phyloP scores from a whole-genome alignment of 2,797 vertebrate genomes.

The Ctenosaura bakeri region DNA sequence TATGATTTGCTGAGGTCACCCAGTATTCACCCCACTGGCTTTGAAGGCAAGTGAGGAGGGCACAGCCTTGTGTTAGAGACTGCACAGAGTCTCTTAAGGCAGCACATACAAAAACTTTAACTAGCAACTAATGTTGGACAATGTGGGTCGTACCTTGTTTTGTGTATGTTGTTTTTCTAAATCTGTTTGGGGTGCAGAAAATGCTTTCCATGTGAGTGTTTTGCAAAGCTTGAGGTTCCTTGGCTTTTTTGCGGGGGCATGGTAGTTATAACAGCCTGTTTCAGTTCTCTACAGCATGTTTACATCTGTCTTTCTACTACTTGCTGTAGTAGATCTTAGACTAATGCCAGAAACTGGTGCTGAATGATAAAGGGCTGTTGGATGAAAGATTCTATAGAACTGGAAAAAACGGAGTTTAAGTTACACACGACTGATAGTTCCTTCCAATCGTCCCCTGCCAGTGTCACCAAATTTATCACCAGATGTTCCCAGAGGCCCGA shows the following conservation, averaged over 20 bases:
- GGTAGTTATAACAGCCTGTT: too few species aligned
- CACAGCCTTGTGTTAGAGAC: too few species aligned
- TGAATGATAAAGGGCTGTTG: too few species aligned
- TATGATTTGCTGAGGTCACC: too few species aligned
- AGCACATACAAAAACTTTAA: neutral
- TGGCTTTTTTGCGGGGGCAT: neutral
- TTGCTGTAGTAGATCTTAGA: neutral
- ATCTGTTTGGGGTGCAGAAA: neutral
- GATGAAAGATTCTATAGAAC: neutral
- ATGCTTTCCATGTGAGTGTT: neutral
- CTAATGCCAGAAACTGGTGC: neutral
- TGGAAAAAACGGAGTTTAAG: neutral
- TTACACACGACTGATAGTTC: neutral
- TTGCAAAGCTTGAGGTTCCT: too few species aligned
- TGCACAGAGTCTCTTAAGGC: neutral
- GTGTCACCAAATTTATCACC: too few species aligned
- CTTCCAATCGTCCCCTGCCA: too few species aligned
- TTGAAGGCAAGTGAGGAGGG: too few species aligned
- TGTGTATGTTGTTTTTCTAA: neutral
- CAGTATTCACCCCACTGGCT: too few species aligned
- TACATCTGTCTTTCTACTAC: neutral
- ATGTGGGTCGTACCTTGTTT: neutral
- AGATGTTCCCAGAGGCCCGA: too few species aligned
- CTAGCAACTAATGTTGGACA: neutral
- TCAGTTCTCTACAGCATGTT: too few species aligned